Percentiles rank a stretch among this genome's conserved stretches.
phyloP scores from a whole-genome alignment of 1,140 invertebrate genomes.

The Leptoteleia sp. region DNA sequence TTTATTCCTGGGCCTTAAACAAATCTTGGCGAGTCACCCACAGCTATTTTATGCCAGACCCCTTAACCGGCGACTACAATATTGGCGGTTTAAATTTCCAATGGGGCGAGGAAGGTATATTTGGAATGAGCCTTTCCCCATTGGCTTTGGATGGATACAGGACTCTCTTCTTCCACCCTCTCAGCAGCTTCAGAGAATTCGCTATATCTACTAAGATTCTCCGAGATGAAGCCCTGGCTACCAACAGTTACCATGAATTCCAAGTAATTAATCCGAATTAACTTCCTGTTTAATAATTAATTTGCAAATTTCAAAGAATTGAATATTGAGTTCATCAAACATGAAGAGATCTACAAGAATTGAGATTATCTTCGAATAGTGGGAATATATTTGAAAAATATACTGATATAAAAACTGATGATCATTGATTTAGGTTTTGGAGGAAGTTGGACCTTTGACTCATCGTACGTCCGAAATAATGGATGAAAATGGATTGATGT shows the following conservation, averaged over 20 bases:
- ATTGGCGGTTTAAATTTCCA: slow-evolving; percentile 90
- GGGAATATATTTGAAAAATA: no score
- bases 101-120: slow-evolving; percentile 90
- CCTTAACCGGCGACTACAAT: slow-evolving; percentile 88
- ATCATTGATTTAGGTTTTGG: slow-evolving; percentile 80
- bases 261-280: no score
- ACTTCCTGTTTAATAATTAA: no score
- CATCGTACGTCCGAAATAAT: slow-evolving; percentile 88
- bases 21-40: slow-evolving; percentile 89
- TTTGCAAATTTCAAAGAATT: no score
- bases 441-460: slow-evolving; percentile 83
- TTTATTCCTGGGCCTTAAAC: slow-evolving; percentile 88
- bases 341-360: no score
- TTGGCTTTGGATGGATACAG: slow-evolving; percentile 84
- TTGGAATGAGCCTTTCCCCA: slow-evolving; percentile 88
- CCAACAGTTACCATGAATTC: slow-evolving; percentile 87
- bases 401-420: no score
- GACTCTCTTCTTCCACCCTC: slow-evolving; percentile 88
- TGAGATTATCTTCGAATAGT: no score
- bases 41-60: slow-evolving; percentile 90
- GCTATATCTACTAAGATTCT: slow-evolving; percentile 88
- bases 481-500: slow-evolving; percentile 86
- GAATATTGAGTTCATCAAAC: no score
- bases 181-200: slow-evolving; percentile 89
- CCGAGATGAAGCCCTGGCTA: slow-evolving; percentile 84